Conservation (phyloP, 2,113 vertebrate species). For the Calidris pugnax region DNA sequence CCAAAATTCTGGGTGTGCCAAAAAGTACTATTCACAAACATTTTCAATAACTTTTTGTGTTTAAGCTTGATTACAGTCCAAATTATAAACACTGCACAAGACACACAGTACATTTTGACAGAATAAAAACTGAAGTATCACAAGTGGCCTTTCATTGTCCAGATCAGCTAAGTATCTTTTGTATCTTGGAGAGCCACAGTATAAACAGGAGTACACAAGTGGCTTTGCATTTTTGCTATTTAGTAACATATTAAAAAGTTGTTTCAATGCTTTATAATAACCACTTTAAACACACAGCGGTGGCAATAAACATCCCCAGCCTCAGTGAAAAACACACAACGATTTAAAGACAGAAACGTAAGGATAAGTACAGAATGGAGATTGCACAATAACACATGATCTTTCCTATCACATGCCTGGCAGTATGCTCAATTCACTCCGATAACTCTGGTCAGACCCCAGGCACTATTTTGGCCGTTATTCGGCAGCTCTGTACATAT, state of each 20-base stretch:
- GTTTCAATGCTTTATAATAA: neutral
- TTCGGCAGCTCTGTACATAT: neutral
- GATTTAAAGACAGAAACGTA: neutral
- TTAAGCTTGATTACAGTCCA: neutral
- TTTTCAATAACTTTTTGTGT: neutral
- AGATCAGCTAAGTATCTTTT: neutral
- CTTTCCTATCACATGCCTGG: slow-evolving; percentile 35
- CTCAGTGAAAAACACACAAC: neutral
- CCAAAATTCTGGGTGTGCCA: neutral
- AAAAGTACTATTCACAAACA: neutral
- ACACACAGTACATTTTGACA: fast-evolving
- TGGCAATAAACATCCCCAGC: neutral
- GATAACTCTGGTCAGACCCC: neutral
- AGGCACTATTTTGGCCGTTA: neutral
- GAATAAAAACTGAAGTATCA: neutral
- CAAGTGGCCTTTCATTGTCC: neutral
- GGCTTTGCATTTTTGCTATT: neutral
- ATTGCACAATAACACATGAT: slow-evolving; percentile 42
- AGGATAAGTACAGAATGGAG: neutral
- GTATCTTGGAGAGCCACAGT: neutral
- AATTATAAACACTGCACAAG: neutral
- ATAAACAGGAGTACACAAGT: neutral
- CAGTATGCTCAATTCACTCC: neutral
- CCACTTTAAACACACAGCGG: neutral
- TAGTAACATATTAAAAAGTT: neutral